These are phyloP conservation scores for Aspidapion aeneum DNA, from an alignment of 2,888 invertebrate genomes.

Conservation along the genomic window DNA sequence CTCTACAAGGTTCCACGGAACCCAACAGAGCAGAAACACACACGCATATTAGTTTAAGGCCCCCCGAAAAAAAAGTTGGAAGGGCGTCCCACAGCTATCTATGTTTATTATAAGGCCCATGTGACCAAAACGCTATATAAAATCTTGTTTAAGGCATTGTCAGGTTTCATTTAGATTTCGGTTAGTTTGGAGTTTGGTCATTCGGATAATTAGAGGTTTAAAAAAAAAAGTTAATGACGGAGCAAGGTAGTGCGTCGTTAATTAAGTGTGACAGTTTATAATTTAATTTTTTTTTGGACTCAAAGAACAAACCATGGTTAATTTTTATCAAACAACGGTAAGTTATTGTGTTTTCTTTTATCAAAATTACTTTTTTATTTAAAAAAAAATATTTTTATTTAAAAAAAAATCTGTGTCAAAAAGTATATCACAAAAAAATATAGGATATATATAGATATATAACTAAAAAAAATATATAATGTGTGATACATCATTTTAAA, in stretches of 20 bases:
- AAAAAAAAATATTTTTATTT: no score
- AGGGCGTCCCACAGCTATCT: neutral
- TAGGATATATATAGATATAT: no score
- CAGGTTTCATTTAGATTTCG: neutral
- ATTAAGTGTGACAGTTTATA: neutral
- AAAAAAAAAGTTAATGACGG: no score
- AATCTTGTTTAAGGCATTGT: neutral
- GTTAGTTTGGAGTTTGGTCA: neutral
- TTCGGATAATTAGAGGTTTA: neutral
- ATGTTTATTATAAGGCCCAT: neutral
- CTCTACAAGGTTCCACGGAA: neutral
- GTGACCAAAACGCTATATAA: neutral
- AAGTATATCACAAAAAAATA: no score
- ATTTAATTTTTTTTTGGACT: neutral
- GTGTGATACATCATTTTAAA: no score
- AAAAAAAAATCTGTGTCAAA: no score
- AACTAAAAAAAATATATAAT: no score
- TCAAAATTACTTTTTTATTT: no score
- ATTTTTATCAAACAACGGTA: neutral
- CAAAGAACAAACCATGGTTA: neutral
- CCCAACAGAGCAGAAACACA: neutral
- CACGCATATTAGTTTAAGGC: neutral
- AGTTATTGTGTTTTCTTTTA: no score
- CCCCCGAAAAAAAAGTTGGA: neutral
- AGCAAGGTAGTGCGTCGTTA: neutral